A percentile compares a stretch with the other conserved stretches of the same genome.
Conservation (phyloP, 35 echinoderm and acorn worm species). For the Apostichopus californicus region DNA sequence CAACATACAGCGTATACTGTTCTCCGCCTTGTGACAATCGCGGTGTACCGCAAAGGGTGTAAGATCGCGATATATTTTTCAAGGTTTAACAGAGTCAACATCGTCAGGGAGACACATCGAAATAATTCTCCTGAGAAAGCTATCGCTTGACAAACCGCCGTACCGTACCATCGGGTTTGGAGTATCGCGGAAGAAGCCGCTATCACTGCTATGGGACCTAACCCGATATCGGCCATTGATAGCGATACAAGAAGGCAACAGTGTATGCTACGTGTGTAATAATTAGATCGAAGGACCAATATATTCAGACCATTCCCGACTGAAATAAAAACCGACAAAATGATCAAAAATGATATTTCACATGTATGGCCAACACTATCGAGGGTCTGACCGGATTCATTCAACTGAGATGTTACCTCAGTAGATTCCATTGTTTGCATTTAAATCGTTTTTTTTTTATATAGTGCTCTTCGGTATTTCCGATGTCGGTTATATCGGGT, state of each 20-base stretch:
- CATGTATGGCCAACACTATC: not conserved
- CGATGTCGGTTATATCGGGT: no score
- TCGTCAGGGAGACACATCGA: slow-evolving; percentile 48
- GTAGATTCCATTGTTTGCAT: no score
- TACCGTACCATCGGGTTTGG: slow-evolving; percentile 36
- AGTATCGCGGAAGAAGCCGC: slow-evolving; percentile 32
- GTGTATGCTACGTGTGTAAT: slow-evolving; percentile 34
- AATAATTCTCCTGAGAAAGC: slow-evolving; percentile 54
- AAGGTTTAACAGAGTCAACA: slow-evolving; percentile 57
- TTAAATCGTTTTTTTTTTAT: no score
- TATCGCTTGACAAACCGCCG: not conserved
- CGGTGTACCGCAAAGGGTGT: slow-evolving; percentile 52
- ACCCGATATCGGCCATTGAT: slow-evolving; percentile 55
- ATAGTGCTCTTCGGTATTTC: no score
- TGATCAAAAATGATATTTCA: slow-evolving; percentile 41
- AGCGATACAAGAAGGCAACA: slow-evolving; percentile 57
- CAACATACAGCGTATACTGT: slow-evolving; percentile 9
- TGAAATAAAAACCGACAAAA: slow-evolving; percentile 39
- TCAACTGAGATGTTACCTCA: no score
- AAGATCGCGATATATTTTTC: slow-evolving; percentile 63
- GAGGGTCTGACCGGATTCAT: no score
- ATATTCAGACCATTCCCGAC: slow-evolving; percentile 61
- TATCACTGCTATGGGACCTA: slow-evolving; percentile 42
- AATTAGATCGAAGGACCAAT: slow-evolving; percentile 20
- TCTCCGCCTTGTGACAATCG: slow-evolving; percentile 45